Base-by-base conservation (phyloP, 2,888 invertebrate genomes). In the Dusona sp. region DNA sequence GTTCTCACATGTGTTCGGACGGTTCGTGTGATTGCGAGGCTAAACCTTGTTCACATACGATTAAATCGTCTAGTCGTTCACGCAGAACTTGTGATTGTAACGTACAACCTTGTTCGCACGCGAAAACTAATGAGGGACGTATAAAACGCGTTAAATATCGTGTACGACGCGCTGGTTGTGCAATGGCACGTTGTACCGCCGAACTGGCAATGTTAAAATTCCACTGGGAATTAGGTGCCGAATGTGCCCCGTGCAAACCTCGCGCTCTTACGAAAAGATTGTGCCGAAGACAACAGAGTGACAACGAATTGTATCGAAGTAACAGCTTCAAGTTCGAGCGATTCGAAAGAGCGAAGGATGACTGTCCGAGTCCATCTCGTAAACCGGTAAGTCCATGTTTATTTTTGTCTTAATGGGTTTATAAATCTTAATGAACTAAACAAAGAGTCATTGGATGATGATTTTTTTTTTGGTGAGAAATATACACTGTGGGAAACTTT, bases 311-410 rank as follows among this genome's bases (percentile, higher is more conserved):
- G 84, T 98, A 98, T 92, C 96, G 98, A 90, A 97, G 97, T 89
- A 97, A 98, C 94, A 98, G 98, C 94, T 98, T 98, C 95, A 97
- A 97, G 95, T 98, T 98, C 94, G 97, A 98, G 95, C 95, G 97
- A 82, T 98, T 98, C 93, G 96, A 97, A 91, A 95, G 97, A 90
- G 96, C 96, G 90, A 96, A 96, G 92, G 97, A 97, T 90, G 95
- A 96, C 89, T 95, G 95, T 89, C 94, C 95, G 51, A 93, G 93
- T 89, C 94, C 92, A 65, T 93, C 95, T 89, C 96, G 96, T 88
- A 97, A 97, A 94, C 97, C 97, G 97, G 97, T 97, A 92, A 95
- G 95, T 94, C 72, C 70, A 45, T 79, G 79, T 25, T 29, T 42
- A 29, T n/a, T 38, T 16, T 54, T 42, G 19, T n/a, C n/a, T n/a